These are phyloP conservation scores for Noctua janthina DNA, from an alignment of 2,888 invertebrate species.

Conservation along the genomic window DNA sequence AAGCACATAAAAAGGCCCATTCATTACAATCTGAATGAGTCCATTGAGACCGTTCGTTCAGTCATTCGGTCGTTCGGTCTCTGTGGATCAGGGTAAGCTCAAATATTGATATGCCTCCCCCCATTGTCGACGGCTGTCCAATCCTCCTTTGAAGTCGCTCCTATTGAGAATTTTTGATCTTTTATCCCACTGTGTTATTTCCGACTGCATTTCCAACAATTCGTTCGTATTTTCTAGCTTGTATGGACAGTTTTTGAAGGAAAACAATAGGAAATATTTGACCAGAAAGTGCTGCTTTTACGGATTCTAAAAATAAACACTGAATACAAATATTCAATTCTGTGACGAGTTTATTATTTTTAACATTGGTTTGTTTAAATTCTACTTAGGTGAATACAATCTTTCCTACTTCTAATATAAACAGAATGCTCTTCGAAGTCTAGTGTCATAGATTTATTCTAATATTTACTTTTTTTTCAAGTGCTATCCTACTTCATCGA, in stretches of 20 bases:
- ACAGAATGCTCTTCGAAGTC: not conserved
- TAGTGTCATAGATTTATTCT: not conserved
- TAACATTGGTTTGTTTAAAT: too few relatives aligned
- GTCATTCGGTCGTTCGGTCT: constrained; percentile 15
- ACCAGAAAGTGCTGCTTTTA: not conserved
- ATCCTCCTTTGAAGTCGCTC: constrained; percentile 48
- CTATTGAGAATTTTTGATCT: constrained; percentile 43
- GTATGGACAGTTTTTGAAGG: not conserved
- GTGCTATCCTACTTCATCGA: constrained; percentile 52
- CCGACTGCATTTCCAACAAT: constrained; percentile 30
- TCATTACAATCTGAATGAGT: constrained; percentile 50
- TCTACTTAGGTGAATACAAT: not conserved
- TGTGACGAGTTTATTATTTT: constrained; percentile 15
- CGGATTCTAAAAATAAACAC: not conserved
- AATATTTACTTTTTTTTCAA: not conserved
- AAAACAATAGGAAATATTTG: not conserved
- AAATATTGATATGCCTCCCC: constrained; percentile 53
- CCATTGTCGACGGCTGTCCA: constrained; percentile 41
- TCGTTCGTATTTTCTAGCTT: constrained; percentile 6
- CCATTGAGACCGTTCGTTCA: constrained; percentile 24
- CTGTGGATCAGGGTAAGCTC: constrained; percentile 41
- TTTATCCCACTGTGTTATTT: constrained; percentile 37
- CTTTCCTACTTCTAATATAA: not conserved
- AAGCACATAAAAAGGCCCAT: constrained; percentile 30
- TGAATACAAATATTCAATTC: not conserved